Conservation (phyloP, 2,113 vertebrate species). For the Lampris megalopsis region DNA sequence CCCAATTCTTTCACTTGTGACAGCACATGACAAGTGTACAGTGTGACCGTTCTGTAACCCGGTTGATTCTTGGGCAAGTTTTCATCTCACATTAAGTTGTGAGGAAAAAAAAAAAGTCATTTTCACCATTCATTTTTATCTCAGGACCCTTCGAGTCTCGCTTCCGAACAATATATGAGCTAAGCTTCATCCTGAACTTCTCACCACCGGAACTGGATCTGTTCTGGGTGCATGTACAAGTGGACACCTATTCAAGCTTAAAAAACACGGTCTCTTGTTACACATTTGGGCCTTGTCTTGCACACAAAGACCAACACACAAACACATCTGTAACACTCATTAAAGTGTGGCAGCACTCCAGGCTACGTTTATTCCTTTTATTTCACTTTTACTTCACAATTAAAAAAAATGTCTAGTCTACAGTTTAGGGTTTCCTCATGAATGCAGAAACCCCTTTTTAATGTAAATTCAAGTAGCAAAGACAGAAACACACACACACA, state of each 20-base stretch:
- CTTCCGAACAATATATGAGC: neutral
- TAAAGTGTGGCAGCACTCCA: too few species aligned
- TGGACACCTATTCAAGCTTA: constrained; percentile 2
- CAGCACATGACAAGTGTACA: constrained; percentile 29
- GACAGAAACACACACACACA: constrained; percentile 4
- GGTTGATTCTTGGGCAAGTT: neutral
- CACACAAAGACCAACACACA: too few species aligned
- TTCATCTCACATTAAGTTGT: too few species aligned
- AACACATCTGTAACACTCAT: too few species aligned
- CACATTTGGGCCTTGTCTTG: too few species aligned
- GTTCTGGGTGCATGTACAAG: neutral
- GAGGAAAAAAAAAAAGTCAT: too few species aligned
- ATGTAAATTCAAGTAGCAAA: constrained; percentile 38
- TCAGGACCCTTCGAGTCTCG: neutral
- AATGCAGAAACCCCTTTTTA: neutral
- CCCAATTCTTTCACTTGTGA: constrained; percentile 63
- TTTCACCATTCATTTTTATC: constrained; percentile 3
- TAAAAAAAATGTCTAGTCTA: constrained; percentile 34
- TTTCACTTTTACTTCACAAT: neutral
- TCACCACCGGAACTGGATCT: neutral
- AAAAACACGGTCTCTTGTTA: too few species aligned
- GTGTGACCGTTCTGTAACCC: constrained; percentile 13
- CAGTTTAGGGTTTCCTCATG: constrained; percentile 38
- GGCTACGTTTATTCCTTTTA: too few species aligned
- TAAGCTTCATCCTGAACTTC: constrained; percentile 8